A percentile compares a stretch with the other conserved stretches of the same genome.
These are phyloP conservation scores for Puntigrus tetrazona DNA, from an alignment of 2,113 vertebrate genomes.

Conservation along the genomic window DNA sequence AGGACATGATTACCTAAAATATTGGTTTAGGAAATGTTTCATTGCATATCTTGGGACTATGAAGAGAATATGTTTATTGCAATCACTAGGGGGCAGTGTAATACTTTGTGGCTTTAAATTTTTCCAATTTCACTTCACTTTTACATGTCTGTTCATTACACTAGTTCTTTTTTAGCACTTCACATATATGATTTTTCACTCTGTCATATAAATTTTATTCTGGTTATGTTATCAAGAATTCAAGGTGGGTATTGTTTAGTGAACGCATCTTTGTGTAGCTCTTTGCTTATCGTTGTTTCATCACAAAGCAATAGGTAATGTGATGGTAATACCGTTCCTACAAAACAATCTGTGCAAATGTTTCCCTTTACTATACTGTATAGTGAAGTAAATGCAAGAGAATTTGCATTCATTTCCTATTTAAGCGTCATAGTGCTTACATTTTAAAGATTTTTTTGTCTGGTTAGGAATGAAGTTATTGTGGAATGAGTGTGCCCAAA, in stretches of 20 bases:
- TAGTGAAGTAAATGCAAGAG: not conserved
- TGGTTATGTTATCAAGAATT: not conserved
- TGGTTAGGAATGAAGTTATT: not conserved
- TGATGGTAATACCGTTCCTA: not conserved
- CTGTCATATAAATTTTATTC: not conserved
- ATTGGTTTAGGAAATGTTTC: not conserved
- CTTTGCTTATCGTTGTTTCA: not conserved
- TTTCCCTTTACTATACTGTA: not conserved
- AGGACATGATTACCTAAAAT: not conserved
- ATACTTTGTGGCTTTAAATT: not conserved
- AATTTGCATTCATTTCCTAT: not conserved
- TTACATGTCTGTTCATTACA: not conserved
- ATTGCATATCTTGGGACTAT: too few relatives aligned
- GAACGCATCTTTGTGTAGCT: not conserved
- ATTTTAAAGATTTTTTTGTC: not conserved
- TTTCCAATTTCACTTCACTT: not conserved
- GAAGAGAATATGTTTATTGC: not conserved
- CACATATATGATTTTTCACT: not conserved
- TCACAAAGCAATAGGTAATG: not conserved
- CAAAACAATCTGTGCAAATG: not conserved
- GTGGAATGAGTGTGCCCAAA: not conserved
- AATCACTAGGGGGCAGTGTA: conserved; percentile 20
- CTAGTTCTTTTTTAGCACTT: not conserved
- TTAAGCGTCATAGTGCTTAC: not conserved
- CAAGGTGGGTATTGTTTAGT: not conserved